Base-by-base conservation (phyloP, 2,888 invertebrate genomes). In the Cheilosia scutellata region DNA sequence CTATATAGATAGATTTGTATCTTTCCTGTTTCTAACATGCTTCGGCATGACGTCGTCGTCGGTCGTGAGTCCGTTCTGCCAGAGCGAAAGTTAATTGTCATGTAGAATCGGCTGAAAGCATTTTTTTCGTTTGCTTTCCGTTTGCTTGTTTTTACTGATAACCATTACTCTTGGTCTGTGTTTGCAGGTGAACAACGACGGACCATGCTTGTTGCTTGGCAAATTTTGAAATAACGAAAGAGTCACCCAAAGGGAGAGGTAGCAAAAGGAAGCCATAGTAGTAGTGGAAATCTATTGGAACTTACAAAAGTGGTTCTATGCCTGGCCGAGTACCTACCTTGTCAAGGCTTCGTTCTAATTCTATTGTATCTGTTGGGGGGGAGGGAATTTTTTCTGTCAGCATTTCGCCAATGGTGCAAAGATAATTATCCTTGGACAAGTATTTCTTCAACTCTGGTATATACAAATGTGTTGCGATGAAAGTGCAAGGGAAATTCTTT, bases 1-100 rank as follows among this genome's bases (percentile, higher is more conserved):
- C 40, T 66, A 62, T 66, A 79, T 44, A 63, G 57, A 84, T 84
- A 11, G 25, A 31, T 79, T 37, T 37, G 37, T 37, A 79, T 79
- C 79, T 75, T 58, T 79, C 77, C 60, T 66, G 79, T 25, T 80
- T 62, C 84, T 71, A 84, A 80, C 79, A 55, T 75, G 47, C 55
- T 55, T 68, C 29, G 47, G 44, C 55, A 29, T 62, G 57, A 63
- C 71, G 66, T 53, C 55, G 65, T 42, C 71, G 42, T 51, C 62
- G 74, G 72, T 78, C 77, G 66, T 79, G 79, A 71, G 71, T 71
- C 44, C 58, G 70, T 75, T 75, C 66, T 75, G 47, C 37, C 75
- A 65, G 55, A 60, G 80, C 84, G 75, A 84, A 79, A 84, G 84
- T 84, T 84, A 84, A 84, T 84, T 84, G 80, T 76, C 80, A 53